These are phyloP conservation scores for Xenopus laevis DNA, from an alignment of 2,113 vertebrate genomes.

Conservation along the genomic window DNA sequence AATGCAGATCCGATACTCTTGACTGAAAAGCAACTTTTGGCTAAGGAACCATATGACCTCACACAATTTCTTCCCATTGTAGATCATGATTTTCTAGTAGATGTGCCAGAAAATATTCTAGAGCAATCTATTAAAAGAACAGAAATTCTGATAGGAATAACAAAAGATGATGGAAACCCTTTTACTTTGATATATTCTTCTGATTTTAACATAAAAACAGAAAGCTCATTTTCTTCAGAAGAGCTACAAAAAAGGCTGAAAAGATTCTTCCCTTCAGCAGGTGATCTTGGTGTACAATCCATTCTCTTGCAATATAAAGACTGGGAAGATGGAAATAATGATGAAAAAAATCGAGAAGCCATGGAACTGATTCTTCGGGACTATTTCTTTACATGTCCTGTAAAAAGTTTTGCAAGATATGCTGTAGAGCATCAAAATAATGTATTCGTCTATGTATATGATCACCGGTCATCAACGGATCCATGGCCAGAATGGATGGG, in stretches of 20 bases:
- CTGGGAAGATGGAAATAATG: constrained; percentile 57
- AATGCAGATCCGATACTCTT: constrained; percentile 44
- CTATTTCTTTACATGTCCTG: constrained; percentile 54
- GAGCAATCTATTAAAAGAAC: constrained; percentile 50
- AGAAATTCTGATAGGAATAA: constrained; percentile 61
- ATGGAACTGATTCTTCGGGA: constrained; percentile 59
- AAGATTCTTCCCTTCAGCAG: constrained; percentile 30
- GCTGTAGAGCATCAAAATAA: constrained; percentile 52
- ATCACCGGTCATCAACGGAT: constrained; percentile 61
- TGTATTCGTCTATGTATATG: constrained; percentile 60
- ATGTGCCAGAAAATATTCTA: constrained; percentile 52
- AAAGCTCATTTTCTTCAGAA: constrained; percentile 59
- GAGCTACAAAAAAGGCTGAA: constrained; percentile 53
- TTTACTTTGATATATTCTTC: constrained; percentile 53
- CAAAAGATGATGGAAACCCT: constrained; percentile 62
- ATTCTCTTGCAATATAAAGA: constrained; percentile 62
- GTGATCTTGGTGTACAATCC: constrained; percentile 43
- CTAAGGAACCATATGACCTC: not conserved
- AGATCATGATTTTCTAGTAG: constrained; percentile 63
- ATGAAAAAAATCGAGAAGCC: constrained; percentile 56
- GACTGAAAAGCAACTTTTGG: constrained; percentile 37
- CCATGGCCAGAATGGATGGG: constrained; percentile 73
- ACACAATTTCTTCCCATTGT: constrained; percentile 51
- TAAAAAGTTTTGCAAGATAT: constrained; percentile 55
- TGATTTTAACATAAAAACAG: constrained; percentile 48